These are phyloP conservation scores for Mythimna vitellina DNA, from an alignment of 2,888 invertebrate genomes.

Conservation along the genomic window DNA sequence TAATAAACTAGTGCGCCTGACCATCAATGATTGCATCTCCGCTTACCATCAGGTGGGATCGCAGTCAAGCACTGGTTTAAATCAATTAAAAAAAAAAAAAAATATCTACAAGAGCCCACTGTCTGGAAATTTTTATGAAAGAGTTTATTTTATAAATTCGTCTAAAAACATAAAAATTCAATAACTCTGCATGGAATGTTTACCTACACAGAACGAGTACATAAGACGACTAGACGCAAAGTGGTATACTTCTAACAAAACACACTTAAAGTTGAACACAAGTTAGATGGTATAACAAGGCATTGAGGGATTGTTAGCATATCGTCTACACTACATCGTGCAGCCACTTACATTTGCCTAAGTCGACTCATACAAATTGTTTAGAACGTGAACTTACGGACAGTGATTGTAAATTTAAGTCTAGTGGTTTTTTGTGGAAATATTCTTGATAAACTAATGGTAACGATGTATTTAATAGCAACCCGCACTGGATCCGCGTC, in stretches of 20 bases:
- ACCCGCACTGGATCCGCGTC: too few species aligned
- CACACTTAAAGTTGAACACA: constrained; percentile 24
- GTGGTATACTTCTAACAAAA: constrained; percentile 1
- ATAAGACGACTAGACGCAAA: background rate
- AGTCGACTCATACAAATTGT: constrained; percentile 30
- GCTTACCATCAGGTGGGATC: too few species aligned
- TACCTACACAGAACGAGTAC: background rate
- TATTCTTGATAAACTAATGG: background rate
- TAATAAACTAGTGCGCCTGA: too few species aligned
- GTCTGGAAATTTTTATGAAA: too few species aligned
- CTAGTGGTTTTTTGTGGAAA: background rate
- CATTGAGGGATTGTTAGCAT: constrained; percentile 30
- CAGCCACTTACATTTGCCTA: constrained; percentile 20
- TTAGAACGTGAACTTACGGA: constrained; percentile 2
- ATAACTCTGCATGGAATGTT: background rate
- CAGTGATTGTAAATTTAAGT: background rate
- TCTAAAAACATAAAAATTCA: background rate
- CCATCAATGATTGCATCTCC: too few species aligned
- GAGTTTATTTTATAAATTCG: too few species aligned
- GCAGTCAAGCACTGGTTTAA: too few species aligned
- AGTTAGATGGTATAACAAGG: constrained; percentile 15
- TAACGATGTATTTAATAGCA: background rate
- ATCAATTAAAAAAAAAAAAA: too few species aligned
- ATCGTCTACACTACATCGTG: background rate
- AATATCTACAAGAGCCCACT: too few species aligned